Conservation (phyloP, 1,140 invertebrate genomes). For the Scaptodrosophila lebanonensis region DNA sequence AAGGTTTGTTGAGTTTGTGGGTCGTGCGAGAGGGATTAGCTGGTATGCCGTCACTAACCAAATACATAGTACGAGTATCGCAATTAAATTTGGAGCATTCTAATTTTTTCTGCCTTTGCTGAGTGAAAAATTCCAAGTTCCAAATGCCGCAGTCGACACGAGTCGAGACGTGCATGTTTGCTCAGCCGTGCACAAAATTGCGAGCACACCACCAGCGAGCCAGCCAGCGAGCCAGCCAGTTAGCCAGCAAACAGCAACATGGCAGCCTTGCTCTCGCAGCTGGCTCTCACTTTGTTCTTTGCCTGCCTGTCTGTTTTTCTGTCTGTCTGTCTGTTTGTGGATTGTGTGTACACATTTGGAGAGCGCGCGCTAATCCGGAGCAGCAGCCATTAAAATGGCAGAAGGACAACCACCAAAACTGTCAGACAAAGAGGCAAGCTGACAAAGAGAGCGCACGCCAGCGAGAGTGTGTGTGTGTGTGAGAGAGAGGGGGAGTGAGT, state of each 20-base stretch:
- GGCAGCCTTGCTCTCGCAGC: slow-evolving; percentile 26
- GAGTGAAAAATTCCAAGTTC: too few species aligned
- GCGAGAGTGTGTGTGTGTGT: not conserved
- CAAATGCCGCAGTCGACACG: too few species aligned
- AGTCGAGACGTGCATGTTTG: too few species aligned
- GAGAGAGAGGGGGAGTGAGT: not conserved
- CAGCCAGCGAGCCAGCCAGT: not conserved
- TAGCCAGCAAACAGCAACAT: too few species aligned
- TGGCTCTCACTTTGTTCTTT: slow-evolving; percentile 32
- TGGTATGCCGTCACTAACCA: too few species aligned
- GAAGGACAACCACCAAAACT: slow-evolving; percentile 34
- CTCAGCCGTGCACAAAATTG: too few species aligned
- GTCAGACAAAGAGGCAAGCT: slow-evolving; percentile 10
- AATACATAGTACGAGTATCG: too few species aligned
- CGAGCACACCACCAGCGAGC: slow-evolving; percentile 6
- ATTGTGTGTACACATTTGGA: slow-evolving; percentile 58
- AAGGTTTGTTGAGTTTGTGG: slow-evolving; percentile 46
- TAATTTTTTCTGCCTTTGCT: too few species aligned
- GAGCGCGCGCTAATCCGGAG: slow-evolving; percentile 24
- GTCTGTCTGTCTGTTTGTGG: slow-evolving; percentile 44
- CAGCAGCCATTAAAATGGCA: slow-evolving; percentile 46
- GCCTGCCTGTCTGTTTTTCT: too few species aligned
- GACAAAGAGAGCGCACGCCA: not conserved
- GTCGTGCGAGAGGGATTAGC: slow-evolving; percentile 49
- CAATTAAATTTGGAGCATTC: too few species aligned